A percentile compares a stretch with the other conserved stretches of the same genome.
Conservation (phyloP, 1,140 invertebrate species). For the Amyelois transitella region DNA sequence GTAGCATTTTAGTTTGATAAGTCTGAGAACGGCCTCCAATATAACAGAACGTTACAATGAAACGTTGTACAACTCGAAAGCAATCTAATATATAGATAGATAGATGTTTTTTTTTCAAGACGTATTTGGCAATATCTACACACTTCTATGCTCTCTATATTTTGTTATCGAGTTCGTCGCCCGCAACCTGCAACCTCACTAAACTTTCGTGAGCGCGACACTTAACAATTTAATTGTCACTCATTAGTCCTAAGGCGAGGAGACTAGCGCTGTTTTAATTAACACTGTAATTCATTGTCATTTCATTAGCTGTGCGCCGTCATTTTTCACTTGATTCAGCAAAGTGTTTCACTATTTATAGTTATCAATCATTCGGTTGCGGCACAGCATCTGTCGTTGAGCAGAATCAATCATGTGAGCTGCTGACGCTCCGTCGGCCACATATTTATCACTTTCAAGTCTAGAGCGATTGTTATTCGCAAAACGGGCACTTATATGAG, state of each 20-base stretch:
- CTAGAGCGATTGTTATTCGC: too few species aligned
- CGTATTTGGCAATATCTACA: too few species aligned
- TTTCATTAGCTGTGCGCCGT: conserved; percentile 29
- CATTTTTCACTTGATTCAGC: conserved; percentile 10
- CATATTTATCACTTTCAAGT: conserved; percentile 46
- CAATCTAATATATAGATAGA: too few species aligned
- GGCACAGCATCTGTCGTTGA: conserved; percentile 23
- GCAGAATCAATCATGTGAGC: conserved; percentile 53
- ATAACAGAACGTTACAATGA: too few species aligned
- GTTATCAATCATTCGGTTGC: conserved; percentile 41
- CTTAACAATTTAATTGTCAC: conserved; percentile 66
- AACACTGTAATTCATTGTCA: conserved; percentile 40
- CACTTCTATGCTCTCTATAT: conserved; percentile 13
- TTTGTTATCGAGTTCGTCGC: conserved; percentile 35
- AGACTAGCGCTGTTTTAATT: conserved; percentile 49
- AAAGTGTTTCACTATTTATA: conserved; percentile 18
- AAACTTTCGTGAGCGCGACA: conserved; percentile 56
- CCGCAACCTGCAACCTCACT: conserved; percentile 54
- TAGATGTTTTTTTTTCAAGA: too few species aligned
- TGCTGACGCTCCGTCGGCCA: conserved; percentile 29
- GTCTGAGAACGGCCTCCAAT: too few species aligned
- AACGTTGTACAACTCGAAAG: too few species aligned
- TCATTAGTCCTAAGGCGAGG: conserved; percentile 57
- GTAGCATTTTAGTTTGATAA: too few species aligned
- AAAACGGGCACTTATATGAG: too few species aligned